Conservation (phyloP, 2,888 invertebrate genomes). For the Malthinus seriepunctatus region DNA sequence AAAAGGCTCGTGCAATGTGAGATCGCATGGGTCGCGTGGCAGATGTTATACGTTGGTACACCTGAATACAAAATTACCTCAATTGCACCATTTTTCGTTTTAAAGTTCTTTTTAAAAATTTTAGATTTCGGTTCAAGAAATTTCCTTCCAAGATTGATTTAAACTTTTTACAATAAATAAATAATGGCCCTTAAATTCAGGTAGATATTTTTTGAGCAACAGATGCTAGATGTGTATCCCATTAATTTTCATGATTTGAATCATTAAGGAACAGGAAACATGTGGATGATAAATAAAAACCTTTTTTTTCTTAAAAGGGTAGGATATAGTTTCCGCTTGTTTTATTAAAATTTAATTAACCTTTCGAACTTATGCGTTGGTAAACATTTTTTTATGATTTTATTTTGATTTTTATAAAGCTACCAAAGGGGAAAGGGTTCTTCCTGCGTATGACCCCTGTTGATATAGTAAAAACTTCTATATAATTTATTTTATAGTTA, state of each 20-base stretch:
- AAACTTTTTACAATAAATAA: background rate
- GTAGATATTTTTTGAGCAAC: constrained; percentile 17
- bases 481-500: too few species aligned
- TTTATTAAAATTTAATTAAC: constrained; percentile 1
- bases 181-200: constrained; percentile 5
- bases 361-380: too few species aligned
- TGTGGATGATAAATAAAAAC: constrained; percentile 24
- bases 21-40: constrained; percentile 28
- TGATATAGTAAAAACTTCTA: too few species aligned
- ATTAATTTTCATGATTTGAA: constrained; percentile 24
- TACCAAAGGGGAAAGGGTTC: too few species aligned
- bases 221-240: constrained; percentile 20
- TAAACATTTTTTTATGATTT: too few species aligned
- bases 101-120: constrained; percentile 8
- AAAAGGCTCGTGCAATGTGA: constrained; percentile 14
- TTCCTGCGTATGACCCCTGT: too few species aligned
- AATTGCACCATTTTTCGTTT: constrained; percentile 11
- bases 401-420: too few species aligned
- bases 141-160: constrained; percentile 16
- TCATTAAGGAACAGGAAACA: constrained; percentile 32
- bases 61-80: constrained; percentile 2
- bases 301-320: background rate
- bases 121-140: constrained; percentile 2
- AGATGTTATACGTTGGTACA: constrained; percentile 24
- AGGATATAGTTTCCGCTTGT: background rate